Conservation (phyloP, 2,888 invertebrate genomes). For the Phengaris alcon region DNA sequence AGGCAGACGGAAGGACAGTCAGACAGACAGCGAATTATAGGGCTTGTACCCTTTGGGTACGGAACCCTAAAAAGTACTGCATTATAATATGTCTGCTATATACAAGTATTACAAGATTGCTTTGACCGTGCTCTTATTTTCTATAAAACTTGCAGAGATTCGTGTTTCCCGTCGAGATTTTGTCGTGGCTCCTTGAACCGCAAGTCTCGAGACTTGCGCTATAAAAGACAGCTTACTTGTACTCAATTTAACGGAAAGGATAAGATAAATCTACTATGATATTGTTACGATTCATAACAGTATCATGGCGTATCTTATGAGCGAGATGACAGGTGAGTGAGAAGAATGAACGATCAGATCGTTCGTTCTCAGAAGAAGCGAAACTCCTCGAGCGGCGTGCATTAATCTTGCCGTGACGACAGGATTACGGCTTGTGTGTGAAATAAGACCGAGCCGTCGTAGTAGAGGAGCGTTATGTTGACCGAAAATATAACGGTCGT, state of each 20-base stretch:
- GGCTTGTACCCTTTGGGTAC: no score
- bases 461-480: slow-evolving; percentile 1
- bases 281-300: neutral
- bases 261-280: slow-evolving; percentile 11
- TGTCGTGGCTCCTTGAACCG: no score
- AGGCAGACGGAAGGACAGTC: no score
- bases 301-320: neutral
- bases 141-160: no score
- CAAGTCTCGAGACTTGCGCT: no score
- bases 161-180: no score
- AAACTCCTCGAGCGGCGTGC: slow-evolving; percentile 38
- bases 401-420: slow-evolving; percentile 40
- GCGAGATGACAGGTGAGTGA: slow-evolving; percentile 12
- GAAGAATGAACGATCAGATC: slow-evolving; percentile 28
- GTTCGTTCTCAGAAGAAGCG: slow-evolving; percentile 38
- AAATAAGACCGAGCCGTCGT: neutral
- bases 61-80: no score
- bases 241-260: neutral
- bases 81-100: no score
- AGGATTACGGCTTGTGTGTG: slow-evolving; percentile 36
- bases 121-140: no score
- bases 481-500: no score
- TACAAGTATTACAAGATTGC: no score
- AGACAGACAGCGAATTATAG: no score
- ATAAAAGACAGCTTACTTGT: neutral